phyloP scores from a whole-genome alignment of 2,888 invertebrate genomes.

The Ichneumon xanthorius region DNA sequence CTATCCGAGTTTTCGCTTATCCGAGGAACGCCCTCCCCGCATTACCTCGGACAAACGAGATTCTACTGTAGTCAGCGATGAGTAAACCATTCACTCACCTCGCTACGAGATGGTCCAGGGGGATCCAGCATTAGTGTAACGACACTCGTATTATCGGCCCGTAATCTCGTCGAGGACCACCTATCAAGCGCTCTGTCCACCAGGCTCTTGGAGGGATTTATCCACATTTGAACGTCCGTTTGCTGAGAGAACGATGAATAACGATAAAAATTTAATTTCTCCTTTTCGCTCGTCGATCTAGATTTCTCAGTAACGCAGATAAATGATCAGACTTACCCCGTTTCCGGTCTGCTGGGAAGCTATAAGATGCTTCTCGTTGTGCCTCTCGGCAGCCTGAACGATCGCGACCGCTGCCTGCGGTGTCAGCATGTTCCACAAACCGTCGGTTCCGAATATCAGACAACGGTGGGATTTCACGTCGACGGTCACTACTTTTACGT shows the following conservation, averaged over 20 bases:
- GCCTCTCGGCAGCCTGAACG: conserved; percentile 92
- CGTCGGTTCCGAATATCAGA: conserved; percentile 98
- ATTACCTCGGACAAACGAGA: background rate
- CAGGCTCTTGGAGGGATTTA: conserved; percentile 96
- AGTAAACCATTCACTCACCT: conserved; percentile 84
- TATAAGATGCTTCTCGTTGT: conserved; percentile 89
- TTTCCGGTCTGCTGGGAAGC: conserved; percentile 83
- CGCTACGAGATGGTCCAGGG: conserved; percentile 91
- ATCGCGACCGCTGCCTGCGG: conserved; percentile 93
- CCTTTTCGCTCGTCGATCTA: background rate
- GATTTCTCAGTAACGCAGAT: background rate
- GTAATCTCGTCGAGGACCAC: conserved; percentile 94
- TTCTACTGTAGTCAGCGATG: background rate
- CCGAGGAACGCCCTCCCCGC: no score
- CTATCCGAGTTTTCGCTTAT: no score
- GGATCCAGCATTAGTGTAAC: conserved; percentile 97
- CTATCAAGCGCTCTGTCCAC: conserved; percentile 93
- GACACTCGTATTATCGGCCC: conserved; percentile 98
- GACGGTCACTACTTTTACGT: conserved; percentile 94
- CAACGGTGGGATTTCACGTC: conserved; percentile 89
- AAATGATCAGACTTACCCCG: conserved; percentile 74
- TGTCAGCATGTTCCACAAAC: conserved; percentile 97
- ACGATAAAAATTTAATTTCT: background rate
- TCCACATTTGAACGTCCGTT: conserved; percentile 87
- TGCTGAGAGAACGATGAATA: conserved; percentile 71